Conservation (phyloP, 1,140 invertebrate genomes). For the Anoplophora glabripennis region DNA sequence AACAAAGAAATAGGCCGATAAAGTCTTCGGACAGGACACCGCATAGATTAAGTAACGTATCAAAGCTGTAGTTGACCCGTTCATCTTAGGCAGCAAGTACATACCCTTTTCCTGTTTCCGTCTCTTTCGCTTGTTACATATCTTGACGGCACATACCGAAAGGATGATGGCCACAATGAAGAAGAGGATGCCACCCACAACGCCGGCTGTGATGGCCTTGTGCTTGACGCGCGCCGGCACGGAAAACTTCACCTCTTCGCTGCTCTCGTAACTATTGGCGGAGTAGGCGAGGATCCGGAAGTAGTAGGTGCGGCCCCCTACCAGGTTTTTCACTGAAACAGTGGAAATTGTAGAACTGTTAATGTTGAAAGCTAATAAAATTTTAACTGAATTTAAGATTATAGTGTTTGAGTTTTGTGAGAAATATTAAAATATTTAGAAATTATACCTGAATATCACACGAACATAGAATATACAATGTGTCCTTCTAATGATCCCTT, state of each 20-base stretch:
- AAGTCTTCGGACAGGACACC: no score
- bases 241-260: constrained; percentile 81
- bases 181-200: constrained; percentile 91
- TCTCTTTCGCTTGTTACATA: constrained; percentile 93
- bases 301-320: constrained; percentile 84
- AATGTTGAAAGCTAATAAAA: no score
- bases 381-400: no score
- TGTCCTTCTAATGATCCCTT: no score
- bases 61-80: background rate
- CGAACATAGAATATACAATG: no score
- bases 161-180: constrained; percentile 95
- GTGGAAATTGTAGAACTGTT: no score
- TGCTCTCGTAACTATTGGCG: constrained; percentile 75
- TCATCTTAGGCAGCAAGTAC: background rate
- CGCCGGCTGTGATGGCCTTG: constrained; percentile 89
- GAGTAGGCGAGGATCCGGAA: constrained; percentile 87
- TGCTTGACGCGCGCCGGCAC: constrained; percentile 85
- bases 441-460: no score
- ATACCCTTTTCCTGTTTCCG: constrained; percentile 96
- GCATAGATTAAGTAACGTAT: background rate
- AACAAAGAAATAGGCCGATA: background rate
- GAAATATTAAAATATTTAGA: no score
- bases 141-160: constrained; percentile 93
- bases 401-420: no score
- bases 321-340: constrained; percentile 81